Base-by-base conservation (phyloP, 2,797 vertebrate species). In the Dryobates pubescens region DNA sequence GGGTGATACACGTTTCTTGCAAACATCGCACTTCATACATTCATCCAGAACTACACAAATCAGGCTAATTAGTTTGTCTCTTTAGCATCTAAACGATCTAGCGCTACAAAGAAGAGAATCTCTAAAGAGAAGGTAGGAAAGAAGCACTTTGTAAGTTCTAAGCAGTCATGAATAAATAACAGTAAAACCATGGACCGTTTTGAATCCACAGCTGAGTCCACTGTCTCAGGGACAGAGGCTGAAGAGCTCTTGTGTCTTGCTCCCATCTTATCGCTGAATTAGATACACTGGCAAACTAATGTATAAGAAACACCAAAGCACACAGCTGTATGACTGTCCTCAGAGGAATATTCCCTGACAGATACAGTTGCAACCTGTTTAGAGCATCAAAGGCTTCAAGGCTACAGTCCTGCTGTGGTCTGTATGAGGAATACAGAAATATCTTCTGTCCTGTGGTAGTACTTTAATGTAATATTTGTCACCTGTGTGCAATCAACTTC, bases 1-100 rank as follows among this genome's bases (percentile, higher is more conserved):
- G 32, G 56, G 36, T 29, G 47, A 65, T 15, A 6, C 0, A 7
- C 22, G 47, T 56, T 88, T 58, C 36, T 65, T 49, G 59, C 1
- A 1, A 68, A 70, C 16, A 3, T 10, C 63, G 29, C 26, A 58
- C 29, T 57, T 73, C 29, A 27, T 27, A 32, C 51, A 34, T 63
- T 75, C 69, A 30, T 30, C 64, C 45, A 49, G 45, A 80, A 57
- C 43, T 67, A 63, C 26, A 59, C 36, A 87, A 58, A 81, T 70
- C 69, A 56, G 22, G 26, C 65, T 85, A 82, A 84, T 73, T 49
- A 86, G 62, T 86, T 94, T 26, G 68, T 84, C 75, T 84, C 68
- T 34, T 67, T 36, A 81, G 76, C 58, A 79, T 71, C 62, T 74
- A 76, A 77, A 71, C 59, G 38, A 75, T 45, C 49, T 59, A 77